phyloP scores from a whole-genome alignment of 1,140 invertebrate species.

The Coelopa frigida region DNA sequence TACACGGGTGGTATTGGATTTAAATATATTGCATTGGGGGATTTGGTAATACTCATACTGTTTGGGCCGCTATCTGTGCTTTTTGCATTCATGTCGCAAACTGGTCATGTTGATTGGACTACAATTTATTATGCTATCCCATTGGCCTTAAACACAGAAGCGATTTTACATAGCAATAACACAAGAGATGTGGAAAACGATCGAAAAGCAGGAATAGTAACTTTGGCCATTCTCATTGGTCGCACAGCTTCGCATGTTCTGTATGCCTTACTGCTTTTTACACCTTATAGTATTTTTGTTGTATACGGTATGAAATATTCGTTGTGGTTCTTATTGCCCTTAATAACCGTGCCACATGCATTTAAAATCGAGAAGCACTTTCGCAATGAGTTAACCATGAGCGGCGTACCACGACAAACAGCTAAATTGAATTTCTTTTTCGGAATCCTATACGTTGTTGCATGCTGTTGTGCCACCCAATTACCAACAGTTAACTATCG shows the following conservation, averaged over 20 bases:
- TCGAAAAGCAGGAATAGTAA: constrained; percentile 79
- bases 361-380: constrained; percentile 89
- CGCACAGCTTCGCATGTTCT: constrained; percentile 83
- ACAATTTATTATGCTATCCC: constrained; percentile 91
- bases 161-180: constrained; percentile 92
- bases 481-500: constrained; percentile 45
- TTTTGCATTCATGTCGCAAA: constrained; percentile 88
- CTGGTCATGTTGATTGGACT: constrained; percentile 74
- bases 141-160: constrained; percentile 87
- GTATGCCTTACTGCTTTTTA: constrained; percentile 84
- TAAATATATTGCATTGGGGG: constrained; percentile 88
- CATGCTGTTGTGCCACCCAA: constrained; percentile 57
- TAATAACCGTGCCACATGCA: constrained; percentile 77
- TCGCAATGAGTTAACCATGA: constrained; percentile 66
- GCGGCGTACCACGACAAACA: constrained; percentile 76
- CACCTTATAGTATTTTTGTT: constrained; percentile 83
- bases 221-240: constrained; percentile 88
- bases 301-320: constrained; percentile 77
- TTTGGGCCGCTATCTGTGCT: constrained; percentile 93
- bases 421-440: constrained; percentile 87
- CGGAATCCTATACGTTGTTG: constrained; percentile 79
- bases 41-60: constrained; percentile 83
- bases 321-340: constrained; percentile 79
- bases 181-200: constrained; percentile 84
- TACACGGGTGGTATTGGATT: constrained; percentile 90